A percentile compares a stretch with the other conserved stretches of the same genome.
phyloP scores from a whole-genome alignment of 2,797 vertebrate genomes.

The Oryzias dopingdopingensis region DNA sequence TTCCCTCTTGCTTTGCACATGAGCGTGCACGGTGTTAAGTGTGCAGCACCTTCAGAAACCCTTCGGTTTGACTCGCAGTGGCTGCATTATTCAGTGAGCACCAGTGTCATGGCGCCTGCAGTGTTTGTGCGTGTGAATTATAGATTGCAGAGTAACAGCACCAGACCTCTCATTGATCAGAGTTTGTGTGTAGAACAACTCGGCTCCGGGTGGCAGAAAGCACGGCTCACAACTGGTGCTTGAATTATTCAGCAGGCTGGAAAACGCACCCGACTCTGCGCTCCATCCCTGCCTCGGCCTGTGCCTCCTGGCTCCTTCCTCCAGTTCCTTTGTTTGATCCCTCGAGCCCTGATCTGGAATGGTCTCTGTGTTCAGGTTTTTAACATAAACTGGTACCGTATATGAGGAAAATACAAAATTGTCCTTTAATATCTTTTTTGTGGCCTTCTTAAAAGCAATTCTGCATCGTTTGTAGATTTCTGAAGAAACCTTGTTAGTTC shows the following conservation, averaged over 20 bases:
- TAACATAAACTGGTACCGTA: background rate
- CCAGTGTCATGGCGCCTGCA: constrained; percentile 45
- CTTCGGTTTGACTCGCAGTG: constrained; percentile 33
- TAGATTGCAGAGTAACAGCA: constrained; percentile 52
- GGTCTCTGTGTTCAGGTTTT: constrained; percentile 31
- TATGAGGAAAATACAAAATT: too few relatives aligned
- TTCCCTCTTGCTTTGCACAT: background rate
- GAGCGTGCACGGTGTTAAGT: background rate
- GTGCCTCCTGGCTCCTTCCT: constrained; percentile 13
- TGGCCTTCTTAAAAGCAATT: too few relatives aligned
- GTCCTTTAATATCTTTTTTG: too few relatives aligned
- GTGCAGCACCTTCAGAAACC: constrained; percentile 1
- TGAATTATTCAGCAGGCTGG: constrained; percentile 68
- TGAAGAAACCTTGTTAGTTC: too few relatives aligned
- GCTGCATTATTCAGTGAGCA: constrained; percentile 58
- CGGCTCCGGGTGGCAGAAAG: constrained; percentile 59
- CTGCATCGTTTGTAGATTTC: too few relatives aligned
- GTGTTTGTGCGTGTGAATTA: constrained; percentile 63
- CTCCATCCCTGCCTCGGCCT: constrained; percentile 22
- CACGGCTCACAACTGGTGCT: constrained; percentile 49
- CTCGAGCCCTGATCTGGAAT: background rate
- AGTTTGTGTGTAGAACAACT: constrained; percentile 32
- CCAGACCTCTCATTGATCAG: constrained; percentile 59
- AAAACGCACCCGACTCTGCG: constrained; percentile 30
- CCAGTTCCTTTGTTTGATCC: constrained; percentile 1